Base-by-base conservation (phyloP, 2,797 vertebrate species). In the Menidia menidia region DNA sequence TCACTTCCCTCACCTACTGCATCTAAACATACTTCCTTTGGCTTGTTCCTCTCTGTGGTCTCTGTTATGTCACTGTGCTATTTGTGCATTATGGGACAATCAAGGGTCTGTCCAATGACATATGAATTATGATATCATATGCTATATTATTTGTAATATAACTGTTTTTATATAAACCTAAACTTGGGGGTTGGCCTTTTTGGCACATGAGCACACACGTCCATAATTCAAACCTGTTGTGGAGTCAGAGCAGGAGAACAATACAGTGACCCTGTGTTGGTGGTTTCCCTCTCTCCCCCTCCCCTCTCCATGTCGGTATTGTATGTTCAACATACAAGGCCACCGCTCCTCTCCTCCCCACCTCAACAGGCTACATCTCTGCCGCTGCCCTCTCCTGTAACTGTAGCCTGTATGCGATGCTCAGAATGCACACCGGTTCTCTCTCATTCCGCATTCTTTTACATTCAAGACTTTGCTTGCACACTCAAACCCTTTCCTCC, bases 161-260 rank as follows among this genome's bases (percentile, higher is more conserved):
- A 25, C 1, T 25, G 25, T 25, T 25, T 25, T 25, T 25, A 25
- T 25, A 25, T 25, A 1, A 25, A 25, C 25, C 25, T 25, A 25
- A 25, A 25, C 25, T 73, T 80, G 77, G 55, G 70, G 31, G 48
- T 44, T n/a, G 71, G n/a, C 76, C 33, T 50, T 43, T 63, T 58
- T 63, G 64, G 65, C 71, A 55, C 68, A 75, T 66, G 64, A 39
- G 64, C 13, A 64, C 74, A 75, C 67, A 75, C 66, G 67, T 80
- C 41, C 58, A 87, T 77, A 79, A 84, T 76, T 82, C 62, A 86
- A 76, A 63, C 61, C 44, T 57, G 54, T 53, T 64, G 61, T 85
- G 75, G 85, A 87, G 80, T 88, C 61, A 62, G 79, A 75, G 65
- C 73, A 63, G 73, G 74, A 64, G 75, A 91, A 92, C 84, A 89